These are phyloP conservation scores for Apamea anceps DNA, from an alignment of 2,888 invertebrate species.

Conservation along the genomic window DNA sequence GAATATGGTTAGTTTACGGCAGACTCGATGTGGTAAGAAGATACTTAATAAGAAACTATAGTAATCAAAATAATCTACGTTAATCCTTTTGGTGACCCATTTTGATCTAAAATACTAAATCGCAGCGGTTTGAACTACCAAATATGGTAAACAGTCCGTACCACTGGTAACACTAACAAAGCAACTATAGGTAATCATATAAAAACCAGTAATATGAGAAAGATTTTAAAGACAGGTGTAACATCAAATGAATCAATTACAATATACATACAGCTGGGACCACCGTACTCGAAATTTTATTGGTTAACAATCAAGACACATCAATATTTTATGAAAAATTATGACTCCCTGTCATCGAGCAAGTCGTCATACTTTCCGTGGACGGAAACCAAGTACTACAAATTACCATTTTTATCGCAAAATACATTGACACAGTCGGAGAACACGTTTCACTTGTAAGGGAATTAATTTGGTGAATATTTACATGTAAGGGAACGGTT, in stretches of 20 bases:
- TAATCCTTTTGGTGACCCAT: not conserved
- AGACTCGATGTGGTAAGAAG: not conserved
- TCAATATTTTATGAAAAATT: slow-evolving; percentile 35
- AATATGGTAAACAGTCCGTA: not conserved
- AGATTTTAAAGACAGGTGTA: not conserved
- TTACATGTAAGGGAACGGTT: slow-evolving; percentile 43
- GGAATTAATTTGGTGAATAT: slow-evolving; percentile 55
- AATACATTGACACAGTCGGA: slow-evolving; percentile 64
- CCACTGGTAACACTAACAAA: not conserved
- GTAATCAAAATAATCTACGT: not conserved
- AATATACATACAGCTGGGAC: not conserved
- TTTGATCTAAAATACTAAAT: not conserved
- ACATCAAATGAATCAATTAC: not conserved
- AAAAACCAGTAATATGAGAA: slow-evolving; percentile 8
- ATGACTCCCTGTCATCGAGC: slow-evolving; percentile 23
- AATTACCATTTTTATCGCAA: slow-evolving; percentile 59
- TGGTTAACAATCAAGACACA: slow-evolving; percentile 1
- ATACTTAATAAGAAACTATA: not conserved
- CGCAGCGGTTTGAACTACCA: not conserved
- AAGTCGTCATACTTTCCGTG: slow-evolving; percentile 25
- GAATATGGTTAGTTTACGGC: not conserved
- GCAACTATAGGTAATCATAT: not conserved
- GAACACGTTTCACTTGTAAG: slow-evolving; percentile 55
- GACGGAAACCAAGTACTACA: slow-evolving; percentile 34
- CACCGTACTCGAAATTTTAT: slow-evolving; percentile 20